Conservation (phyloP, 1,140 invertebrate species). For the Apis florea region DNA sequence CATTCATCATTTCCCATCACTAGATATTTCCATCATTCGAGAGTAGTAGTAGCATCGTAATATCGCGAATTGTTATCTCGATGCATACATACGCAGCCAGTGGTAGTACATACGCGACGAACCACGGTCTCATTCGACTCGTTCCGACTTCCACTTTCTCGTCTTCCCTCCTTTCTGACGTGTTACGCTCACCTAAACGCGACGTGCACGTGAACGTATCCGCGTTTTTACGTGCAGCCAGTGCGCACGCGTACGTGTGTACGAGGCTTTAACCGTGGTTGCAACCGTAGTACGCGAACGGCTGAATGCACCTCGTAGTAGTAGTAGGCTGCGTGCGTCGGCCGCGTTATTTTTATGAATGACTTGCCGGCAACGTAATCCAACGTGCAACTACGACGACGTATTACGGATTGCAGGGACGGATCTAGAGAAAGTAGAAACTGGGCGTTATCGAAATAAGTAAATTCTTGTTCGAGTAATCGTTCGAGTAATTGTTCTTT, state of each 20-base stretch:
- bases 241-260: conserved; percentile 21
- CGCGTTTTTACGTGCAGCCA: conserved; percentile 12
- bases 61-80: conserved; percentile 18
- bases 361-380: conserved; percentile 65
- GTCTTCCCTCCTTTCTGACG: conserved; percentile 27
- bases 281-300: conserved; percentile 33
- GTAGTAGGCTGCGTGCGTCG: conserved; percentile 56
- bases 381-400: conserved; percentile 54
- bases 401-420: conserved; percentile 19
- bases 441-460: not conserved
- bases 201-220: conserved; percentile 23
- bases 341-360: conserved; percentile 75
- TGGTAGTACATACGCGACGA: not conserved
- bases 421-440: not conserved
- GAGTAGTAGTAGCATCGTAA: conserved; percentile 14
- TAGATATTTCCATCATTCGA: not conserved
- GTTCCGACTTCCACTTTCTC: conserved; percentile 55
- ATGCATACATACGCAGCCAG: not conserved
- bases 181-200: conserved; percentile 45
- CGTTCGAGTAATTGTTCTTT: no score
- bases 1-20: no score
- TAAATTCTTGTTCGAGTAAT: no score
- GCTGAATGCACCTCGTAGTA: conserved; percentile 49
- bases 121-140: conserved; percentile 9
- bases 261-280: conserved; percentile 24